Base-by-base conservation (phyloP, 1,140 invertebrate species). In the Listronotus bonariensis region DNA sequence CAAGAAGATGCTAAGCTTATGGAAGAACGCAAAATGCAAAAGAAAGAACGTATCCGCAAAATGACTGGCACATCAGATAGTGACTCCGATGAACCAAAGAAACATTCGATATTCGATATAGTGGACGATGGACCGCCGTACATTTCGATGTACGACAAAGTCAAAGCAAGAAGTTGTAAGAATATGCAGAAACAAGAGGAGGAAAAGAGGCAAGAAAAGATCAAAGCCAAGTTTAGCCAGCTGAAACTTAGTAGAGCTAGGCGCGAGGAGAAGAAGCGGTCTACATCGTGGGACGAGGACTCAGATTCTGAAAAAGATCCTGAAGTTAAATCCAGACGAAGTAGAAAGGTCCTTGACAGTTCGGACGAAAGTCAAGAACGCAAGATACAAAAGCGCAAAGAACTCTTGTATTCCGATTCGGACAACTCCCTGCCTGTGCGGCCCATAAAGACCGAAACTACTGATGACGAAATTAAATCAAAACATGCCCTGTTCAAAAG, bases 141-240 rank as follows among this genome's bases (percentile, higher is more conserved):
- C 75, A 93, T 96, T 62, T 97, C 95, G 34, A 98, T 98, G 96
- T 98, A 98, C 78, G 96, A 98, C 77, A 97, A 97, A 80, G 95
- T 98, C 0, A 98, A 98, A 80, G 92, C 95, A 4, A 86, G 95
- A 42, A 96, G 94, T 20, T 95, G 90, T 57, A 93, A 93, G 77
- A 92, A 93, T 74, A 92, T 93, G 89, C 91, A 93, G 78, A 93
- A 93, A 76, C 86, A 92, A 71, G 92, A 95, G 74, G 91, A 95
- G 78, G 89, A 94, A 80, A 92, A 93, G 72, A 84, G 91, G 6
- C 89, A 93, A 77, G 90, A 92, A 79, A 89, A 89, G 77, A 85
- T 94, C 15, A 92, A 93, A 77, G 92, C 93, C 15, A 94, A 95
- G 79, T 95, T 96, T 74, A 91, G 88, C 71, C 89, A 93, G 72